These are phyloP conservation scores for Gallirallus australis DNA, from an alignment of 2,797 vertebrate species.

Conservation along the genomic window DNA sequence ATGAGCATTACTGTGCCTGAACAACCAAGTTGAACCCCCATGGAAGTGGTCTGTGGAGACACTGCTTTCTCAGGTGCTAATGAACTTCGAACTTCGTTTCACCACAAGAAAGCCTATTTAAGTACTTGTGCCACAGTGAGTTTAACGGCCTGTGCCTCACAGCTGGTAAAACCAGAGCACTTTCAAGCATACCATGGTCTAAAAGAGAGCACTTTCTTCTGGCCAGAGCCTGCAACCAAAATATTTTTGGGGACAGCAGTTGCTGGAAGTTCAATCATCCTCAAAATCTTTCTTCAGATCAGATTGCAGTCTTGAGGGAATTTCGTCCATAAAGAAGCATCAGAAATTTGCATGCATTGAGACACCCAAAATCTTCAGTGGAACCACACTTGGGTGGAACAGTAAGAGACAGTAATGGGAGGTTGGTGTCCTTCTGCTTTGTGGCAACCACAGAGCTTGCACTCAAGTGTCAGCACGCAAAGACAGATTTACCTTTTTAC, in stretches of 20 bases:
- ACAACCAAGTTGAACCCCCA: neutral
- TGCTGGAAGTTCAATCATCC: neutral
- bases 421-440: neutral
- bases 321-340: neutral
- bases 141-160: neutral
- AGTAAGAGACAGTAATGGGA: neutral
- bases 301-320: neutral
- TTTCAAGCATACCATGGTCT: neutral
- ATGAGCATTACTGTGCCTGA: neutral
- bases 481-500: neutral
- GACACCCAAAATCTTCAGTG: neutral
- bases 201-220: neutral
- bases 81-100: neutral
- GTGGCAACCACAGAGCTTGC: neutral
- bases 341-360: neutral
- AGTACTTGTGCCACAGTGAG: no score
- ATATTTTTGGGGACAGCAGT: neutral
- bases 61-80: neutral
- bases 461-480: neutral
- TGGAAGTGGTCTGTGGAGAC: neutral
- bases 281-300: neutral
- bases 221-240: neutral
- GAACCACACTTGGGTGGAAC: neutral
- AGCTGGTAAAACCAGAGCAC: neutral
- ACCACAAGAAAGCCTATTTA: neutral